Percentiles rank a stretch among this genome's conserved stretches.
phyloP scores from a whole-genome alignment of 2,888 invertebrate genomes.

The Zygaena filipendulae region DNA sequence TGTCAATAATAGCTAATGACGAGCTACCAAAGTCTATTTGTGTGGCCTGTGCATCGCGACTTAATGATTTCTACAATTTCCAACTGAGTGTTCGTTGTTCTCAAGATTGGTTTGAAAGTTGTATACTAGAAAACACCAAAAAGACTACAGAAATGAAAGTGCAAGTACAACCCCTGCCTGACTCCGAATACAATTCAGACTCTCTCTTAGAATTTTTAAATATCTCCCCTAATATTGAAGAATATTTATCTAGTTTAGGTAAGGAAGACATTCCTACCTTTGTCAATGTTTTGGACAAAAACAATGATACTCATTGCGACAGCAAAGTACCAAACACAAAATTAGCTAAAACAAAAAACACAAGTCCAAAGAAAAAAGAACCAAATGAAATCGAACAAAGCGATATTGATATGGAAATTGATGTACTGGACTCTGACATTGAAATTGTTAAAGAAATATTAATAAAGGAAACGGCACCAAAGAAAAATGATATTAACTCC shows the following conservation, averaged over 20 bases:
- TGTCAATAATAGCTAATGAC: slow-evolving; percentile 36
- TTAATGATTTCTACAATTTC: slow-evolving; percentile 53
- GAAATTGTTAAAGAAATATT: slow-evolving; percentile 45
- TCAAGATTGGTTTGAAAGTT: slow-evolving; percentile 53
- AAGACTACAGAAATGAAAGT: slow-evolving; percentile 38
- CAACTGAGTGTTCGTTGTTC: slow-evolving; percentile 54
- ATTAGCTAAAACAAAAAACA: slow-evolving; percentile 32
- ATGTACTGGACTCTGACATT: slow-evolving; percentile 47
- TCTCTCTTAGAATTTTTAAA: slow-evolving; percentile 57
- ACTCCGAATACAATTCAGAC: slow-evolving; percentile 59
- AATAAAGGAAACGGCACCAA: slow-evolving; percentile 35
- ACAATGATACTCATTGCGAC: slow-evolving; percentile 32
- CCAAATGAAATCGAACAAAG: slow-evolving; percentile 19
- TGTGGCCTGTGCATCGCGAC: slow-evolving; percentile 39
- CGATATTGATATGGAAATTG: slow-evolving; percentile 43
- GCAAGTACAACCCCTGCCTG: slow-evolving; percentile 49
- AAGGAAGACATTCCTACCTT: slow-evolving; percentile 59
- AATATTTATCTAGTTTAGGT: slow-evolving; percentile 51
- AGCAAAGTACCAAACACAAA: slow-evolving; percentile 23
- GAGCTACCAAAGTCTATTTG: slow-evolving; percentile 49
- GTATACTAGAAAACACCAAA: slow-evolving; percentile 35
- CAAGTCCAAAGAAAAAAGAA: slow-evolving; percentile 44
- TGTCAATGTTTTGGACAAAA: slow-evolving; percentile 50
- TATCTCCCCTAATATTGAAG: slow-evolving; percentile 55
- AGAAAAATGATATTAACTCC: slow-evolving; percentile 24